Conservation (phyloP, 2,888 invertebrate species). For the Polymixis flavicincta region DNA sequence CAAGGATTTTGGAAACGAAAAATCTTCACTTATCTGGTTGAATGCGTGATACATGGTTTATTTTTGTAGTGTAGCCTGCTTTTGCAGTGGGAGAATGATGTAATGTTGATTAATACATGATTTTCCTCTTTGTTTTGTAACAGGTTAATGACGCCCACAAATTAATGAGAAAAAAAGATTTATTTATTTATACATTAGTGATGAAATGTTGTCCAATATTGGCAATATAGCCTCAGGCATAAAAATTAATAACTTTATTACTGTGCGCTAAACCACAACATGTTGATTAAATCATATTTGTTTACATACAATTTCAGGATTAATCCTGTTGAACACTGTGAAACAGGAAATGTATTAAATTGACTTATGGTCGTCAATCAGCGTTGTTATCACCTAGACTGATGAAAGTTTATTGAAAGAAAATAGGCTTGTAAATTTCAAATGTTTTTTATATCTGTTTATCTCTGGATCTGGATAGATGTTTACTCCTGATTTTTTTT, state of each 20-base stretch:
- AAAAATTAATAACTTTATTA: neutral
- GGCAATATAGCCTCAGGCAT: neutral
- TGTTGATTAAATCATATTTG: conserved; percentile 6
- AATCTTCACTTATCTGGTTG: neutral
- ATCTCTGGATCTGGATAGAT: no score
- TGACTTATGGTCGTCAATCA: conserved; percentile 3
- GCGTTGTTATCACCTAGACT: neutral
- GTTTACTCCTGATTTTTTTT: neutral
- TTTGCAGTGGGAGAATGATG: neutral
- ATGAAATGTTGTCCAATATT: conserved; percentile 34
- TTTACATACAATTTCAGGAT: neutral
- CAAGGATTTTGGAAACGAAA: neutral
- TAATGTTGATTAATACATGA: neutral
- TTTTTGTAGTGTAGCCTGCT: no score
- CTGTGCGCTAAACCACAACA: conserved; percentile 1
- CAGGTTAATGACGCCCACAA: neutral
- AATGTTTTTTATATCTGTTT: neutral
- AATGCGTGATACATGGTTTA: neutral
- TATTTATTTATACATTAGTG: neutral
- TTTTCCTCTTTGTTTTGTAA: conserved; percentile 4
- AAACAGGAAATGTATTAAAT: conserved; percentile 2
- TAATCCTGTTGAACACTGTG: neutral
- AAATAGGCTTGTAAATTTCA: neutral
- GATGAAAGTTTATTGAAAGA: neutral
- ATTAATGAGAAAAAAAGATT: neutral